phyloP scores from a whole-genome alignment of 2,888 invertebrate species.

The Rhagonycha fulva region DNA sequence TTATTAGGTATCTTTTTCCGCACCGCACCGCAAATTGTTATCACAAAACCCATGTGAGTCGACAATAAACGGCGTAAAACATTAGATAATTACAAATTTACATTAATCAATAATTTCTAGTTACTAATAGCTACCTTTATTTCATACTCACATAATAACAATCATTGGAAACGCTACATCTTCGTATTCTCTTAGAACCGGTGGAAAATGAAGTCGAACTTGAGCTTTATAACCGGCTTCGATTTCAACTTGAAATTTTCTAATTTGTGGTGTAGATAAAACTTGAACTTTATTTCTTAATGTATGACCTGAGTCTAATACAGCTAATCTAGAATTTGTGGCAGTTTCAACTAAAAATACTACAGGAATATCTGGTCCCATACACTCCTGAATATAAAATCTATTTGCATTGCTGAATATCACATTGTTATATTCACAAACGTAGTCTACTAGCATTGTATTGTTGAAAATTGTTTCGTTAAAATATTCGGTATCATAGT shows the following conservation, averaged over 20 bases:
- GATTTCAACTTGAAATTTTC: constrained; percentile 68
- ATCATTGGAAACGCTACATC: constrained; percentile 81
- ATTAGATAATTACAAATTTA: too few species aligned
- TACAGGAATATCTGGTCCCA: constrained; percentile 76
- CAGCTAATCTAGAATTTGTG: constrained; percentile 63
- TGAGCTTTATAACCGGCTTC: constrained; percentile 70
- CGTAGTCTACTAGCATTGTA: constrained; percentile 49
- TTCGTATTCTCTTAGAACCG: constrained; percentile 81
- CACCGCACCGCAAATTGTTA: too few species aligned
- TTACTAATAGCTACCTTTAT: background rate
- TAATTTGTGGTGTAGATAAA: constrained; percentile 76
- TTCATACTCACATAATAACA: constrained; percentile 75
- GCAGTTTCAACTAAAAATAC: constrained; percentile 66
- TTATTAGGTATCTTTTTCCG: too few species aligned
- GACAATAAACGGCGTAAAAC: too few species aligned
- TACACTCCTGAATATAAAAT: constrained; percentile 74
- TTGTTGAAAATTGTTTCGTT: constrained; percentile 56
- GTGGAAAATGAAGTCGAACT: constrained; percentile 81
- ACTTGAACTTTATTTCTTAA: constrained; percentile 66
- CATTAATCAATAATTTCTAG: too few species aligned
- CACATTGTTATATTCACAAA: constrained; percentile 64
- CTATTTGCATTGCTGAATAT: constrained; percentile 62
- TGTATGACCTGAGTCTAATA: constrained; percentile 71
- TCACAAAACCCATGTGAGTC: too few species aligned
- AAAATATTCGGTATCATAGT: constrained; percentile 53